A percentile compares a stretch with the other conserved stretches of the same genome.
Conservation (phyloP, 2,113 vertebrate genomes). For the Centropus bengalensis region DNA sequence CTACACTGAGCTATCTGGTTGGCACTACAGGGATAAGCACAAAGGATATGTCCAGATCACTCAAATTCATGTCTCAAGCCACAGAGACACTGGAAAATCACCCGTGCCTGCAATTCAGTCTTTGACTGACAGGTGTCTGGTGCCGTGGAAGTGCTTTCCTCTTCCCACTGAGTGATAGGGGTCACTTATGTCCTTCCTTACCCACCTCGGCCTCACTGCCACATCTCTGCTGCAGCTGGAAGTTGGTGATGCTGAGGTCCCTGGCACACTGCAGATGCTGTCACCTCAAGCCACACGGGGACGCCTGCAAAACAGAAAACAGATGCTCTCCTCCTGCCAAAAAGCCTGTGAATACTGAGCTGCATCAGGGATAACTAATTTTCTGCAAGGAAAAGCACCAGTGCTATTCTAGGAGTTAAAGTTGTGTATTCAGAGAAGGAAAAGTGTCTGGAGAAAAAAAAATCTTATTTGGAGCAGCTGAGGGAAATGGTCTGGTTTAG, state of each 20-base stretch:
- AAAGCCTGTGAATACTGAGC: not conserved
- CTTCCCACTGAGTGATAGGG: not conserved
- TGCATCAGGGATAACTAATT: not conserved
- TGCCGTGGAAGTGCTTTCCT: not conserved
- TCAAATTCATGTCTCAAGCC: not conserved
- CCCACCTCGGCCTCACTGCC: accelerated
- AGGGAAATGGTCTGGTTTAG: too few species aligned
- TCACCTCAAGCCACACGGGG: not conserved
- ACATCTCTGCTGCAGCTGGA: not conserved
- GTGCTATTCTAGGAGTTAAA: not conserved
- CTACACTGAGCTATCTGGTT: not conserved
- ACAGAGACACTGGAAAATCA: not conserved
- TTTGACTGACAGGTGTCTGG: not conserved
- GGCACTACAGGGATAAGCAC: not conserved
- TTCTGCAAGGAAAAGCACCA: not conserved
- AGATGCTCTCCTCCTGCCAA: not conserved
- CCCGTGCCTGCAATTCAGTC: not conserved
- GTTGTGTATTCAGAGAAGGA: too few species aligned
- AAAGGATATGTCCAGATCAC: not conserved
- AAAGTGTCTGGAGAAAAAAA: too few species aligned
- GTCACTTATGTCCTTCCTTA: not conserved
- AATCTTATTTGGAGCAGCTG: too few species aligned
- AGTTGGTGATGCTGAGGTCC: not conserved
- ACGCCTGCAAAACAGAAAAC: not conserved
- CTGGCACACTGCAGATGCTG: accelerated